phyloP scores from a whole-genome alignment of 2,888 invertebrate species.

The Scaptomyza reducta region DNA sequence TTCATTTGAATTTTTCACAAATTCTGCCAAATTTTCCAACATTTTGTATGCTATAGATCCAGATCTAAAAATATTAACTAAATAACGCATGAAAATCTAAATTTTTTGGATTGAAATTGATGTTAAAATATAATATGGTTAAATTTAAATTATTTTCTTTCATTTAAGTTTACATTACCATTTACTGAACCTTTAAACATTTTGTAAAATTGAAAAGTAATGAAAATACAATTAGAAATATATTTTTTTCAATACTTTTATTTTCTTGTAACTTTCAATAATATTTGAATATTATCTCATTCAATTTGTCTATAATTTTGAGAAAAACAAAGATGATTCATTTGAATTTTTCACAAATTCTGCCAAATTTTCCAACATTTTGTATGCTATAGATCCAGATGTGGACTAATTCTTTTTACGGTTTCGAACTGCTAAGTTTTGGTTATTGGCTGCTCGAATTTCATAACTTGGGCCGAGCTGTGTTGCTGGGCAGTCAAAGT shows the following conservation, averaged over 20 bases:
- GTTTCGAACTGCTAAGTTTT: background rate
- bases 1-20: constrained; percentile 27
- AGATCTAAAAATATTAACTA: background rate
- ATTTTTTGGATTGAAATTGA: background rate
- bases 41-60: background rate
- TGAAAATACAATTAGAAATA: too few relatives aligned
- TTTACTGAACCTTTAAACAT: too few relatives aligned
- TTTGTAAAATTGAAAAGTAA: too few relatives aligned
- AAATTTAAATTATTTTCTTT: background rate
- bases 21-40: constrained; percentile 29
- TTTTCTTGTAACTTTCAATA: background rate
- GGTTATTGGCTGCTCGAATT: constrained; percentile 43
- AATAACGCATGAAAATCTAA: background rate
- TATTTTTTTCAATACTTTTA: background rate
- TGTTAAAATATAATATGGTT: background rate
- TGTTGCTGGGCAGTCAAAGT: constrained; percentile 4
- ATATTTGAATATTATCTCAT: background rate
- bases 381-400: background rate
- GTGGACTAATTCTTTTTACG: constrained; percentile 10
- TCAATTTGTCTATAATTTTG: too few relatives aligned
- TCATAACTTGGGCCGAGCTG: constrained; percentile 12
- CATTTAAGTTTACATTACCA: too few relatives aligned
- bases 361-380: constrained; percentile 28
- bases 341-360: constrained; percentile 6
- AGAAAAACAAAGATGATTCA: constrained; percentile 39